These are phyloP conservation scores for Heteromurus nitidus DNA, from an alignment of 2,888 invertebrate genomes.

Conservation along the genomic window DNA sequence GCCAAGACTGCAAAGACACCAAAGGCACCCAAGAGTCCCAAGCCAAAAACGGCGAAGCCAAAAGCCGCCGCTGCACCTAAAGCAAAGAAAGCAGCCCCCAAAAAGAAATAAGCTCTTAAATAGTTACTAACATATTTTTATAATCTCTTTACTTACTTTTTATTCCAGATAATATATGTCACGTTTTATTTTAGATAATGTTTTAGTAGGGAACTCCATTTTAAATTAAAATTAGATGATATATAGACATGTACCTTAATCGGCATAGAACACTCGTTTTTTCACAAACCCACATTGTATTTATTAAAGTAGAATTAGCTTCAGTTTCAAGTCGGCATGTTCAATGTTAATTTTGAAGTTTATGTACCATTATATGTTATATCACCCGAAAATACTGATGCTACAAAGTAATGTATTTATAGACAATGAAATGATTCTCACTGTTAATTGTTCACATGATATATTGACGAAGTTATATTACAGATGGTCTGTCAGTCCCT, in stretches of 20 bases:
- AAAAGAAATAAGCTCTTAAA: constrained; percentile 62
- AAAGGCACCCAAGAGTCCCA: constrained; percentile 52
- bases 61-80: constrained; percentile 34
- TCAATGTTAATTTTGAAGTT: too few species aligned
- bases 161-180: constrained; percentile 23
- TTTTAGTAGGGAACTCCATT: background rate
- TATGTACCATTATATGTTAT: background rate
- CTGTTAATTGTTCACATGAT: constrained; percentile 13
- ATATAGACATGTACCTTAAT: background rate
- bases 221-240: background rate
- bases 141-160: constrained; percentile 30
- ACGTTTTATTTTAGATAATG: constrained; percentile 16
- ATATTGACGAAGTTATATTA: too few species aligned
- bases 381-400: background rate
- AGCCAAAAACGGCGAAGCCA: constrained; percentile 58
- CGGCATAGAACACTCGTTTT: too few species aligned
- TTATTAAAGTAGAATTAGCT: too few species aligned
- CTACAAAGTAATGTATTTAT: constrained; percentile 1
- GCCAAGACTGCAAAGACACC: constrained; percentile 53
- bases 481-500: too few species aligned
- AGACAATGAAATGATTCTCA: constrained; percentile 11
- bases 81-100: constrained; percentile 66
- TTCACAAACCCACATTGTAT: too few species aligned
- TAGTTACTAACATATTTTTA: constrained; percentile 19
- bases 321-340: too few species aligned